Evolutionary conservation across 2,113 vertebrate species (phyloP).

Genomic region (Genyomyrus donnyi): DNA sequence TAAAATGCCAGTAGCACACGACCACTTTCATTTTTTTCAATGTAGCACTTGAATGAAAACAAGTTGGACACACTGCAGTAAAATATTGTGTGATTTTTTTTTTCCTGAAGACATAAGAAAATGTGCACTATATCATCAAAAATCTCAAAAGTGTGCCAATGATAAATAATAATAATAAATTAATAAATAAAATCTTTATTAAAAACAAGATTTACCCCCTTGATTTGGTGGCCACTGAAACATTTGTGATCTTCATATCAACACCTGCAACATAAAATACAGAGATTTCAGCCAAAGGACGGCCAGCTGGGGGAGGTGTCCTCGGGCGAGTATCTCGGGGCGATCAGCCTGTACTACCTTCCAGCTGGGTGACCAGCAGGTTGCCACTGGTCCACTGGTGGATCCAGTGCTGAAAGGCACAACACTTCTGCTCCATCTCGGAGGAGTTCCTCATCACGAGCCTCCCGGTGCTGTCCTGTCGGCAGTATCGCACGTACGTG

Average conservation of each 20-base stretch:
- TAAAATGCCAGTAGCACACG: too few species aligned
- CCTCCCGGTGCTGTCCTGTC: slow-evolving; percentile 49
- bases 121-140: background rate
- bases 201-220: slow-evolving; percentile 73
- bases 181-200: background rate
- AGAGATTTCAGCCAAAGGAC: background rate
- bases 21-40: background rate
- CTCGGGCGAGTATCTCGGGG: background rate
- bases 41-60: background rate
- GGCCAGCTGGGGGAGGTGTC: background rate
- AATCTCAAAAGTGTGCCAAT: background rate
- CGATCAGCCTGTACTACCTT: slow-evolving; percentile 61
- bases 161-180: background rate
- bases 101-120: background rate
- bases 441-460: slow-evolving; percentile 52
- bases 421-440: slow-evolving; percentile 80
- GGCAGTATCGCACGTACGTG: slow-evolving; percentile 65
- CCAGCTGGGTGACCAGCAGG: slow-evolving; percentile 80
- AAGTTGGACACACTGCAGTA: background rate
- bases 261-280: slow-evolving; percentile 63
- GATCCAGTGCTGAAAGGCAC: slow-evolving; percentile 92
- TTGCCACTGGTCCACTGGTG: slow-evolving; percentile 94
- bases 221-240: slow-evolving; percentile 79
- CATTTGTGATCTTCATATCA: slow-evolving; percentile 80
- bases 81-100: background rate